Evolutionary conservation across 1,140 invertebrate genomes (phyloP).

Genomic region (Drosophila pruinosa): DNA sequence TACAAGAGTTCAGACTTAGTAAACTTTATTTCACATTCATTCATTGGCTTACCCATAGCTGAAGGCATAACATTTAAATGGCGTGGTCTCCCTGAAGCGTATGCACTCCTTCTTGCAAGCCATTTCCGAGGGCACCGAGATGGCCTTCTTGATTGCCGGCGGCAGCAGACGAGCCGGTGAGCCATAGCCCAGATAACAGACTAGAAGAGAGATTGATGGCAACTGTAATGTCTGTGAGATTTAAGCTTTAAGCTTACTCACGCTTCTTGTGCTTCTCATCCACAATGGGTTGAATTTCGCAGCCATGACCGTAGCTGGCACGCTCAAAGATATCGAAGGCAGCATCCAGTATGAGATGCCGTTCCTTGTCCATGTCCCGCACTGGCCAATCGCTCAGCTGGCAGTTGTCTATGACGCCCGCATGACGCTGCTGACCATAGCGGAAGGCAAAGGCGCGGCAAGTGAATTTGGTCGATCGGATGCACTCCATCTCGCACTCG

Average conservation of each 20-base stretch:
- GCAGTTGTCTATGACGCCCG: slow-evolving; percentile 87
- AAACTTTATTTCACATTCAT: not conserved
- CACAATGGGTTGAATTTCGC: slow-evolving; percentile 86
- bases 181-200: slow-evolving; percentile 89
- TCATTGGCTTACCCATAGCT: slow-evolving; percentile 86
- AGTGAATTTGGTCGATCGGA: slow-evolving; percentile 87
- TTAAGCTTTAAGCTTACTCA: too few relatives aligned
- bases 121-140: slow-evolving; percentile 85
- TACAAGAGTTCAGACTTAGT: not conserved
- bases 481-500: slow-evolving; percentile 90
- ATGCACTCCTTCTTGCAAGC: slow-evolving; percentile 89
- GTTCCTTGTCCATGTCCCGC: slow-evolving; percentile 85
- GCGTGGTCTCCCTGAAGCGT: slow-evolving; percentile 84
- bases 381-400: slow-evolving; percentile 89
- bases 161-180: slow-evolving; percentile 87
- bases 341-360: slow-evolving; percentile 85
- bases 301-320: slow-evolving; percentile 90
- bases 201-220: slow-evolving; percentile 82
- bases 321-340: slow-evolving; percentile 90
- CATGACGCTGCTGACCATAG: slow-evolving; percentile 86
- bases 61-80: slow-evolving; percentile 88
- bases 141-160: slow-evolving; percentile 86
- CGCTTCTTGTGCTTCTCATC: slow-evolving; percentile 83
- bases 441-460: slow-evolving; percentile 91
- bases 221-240: too few relatives aligned